Evolutionary conservation across 2,113 vertebrate genomes (phyloP), one percentile per base, ranked within the genome.

Genomic region (Rhineura floridana): DNA sequence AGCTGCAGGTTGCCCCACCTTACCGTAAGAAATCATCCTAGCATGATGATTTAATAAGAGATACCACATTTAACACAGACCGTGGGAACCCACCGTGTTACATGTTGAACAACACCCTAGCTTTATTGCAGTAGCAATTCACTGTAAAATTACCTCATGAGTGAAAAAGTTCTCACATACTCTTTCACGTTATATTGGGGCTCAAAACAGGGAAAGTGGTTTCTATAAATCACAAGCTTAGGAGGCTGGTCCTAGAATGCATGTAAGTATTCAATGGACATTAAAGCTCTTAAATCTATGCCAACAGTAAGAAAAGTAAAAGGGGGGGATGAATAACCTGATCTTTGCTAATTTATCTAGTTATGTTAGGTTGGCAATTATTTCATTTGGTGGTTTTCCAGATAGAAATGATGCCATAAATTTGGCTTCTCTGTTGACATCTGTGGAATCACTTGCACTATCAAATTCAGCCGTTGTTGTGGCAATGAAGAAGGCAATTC

Each of bases 351-450:
- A 62, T 87, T 82, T 87, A 87, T 75, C 42, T 36, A 36, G 33
- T n/a, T 48, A 13, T 62, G 42, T 36, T 33, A 59, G 25, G 33
- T 36, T 50, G 21, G 23, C 52, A n/a, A 73, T 80, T 70, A 59
- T 81, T 87, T 87, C 39, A 62, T 39, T 62, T 81, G 86, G 48
- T 46, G 39, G 50, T 59, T 3, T 87, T 81, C 86, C 86, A 86
- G n/a, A 79, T 2, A 33, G 67, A 59, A 46, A 39, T 62, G 79
- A 72, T 19, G 28, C 62, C 33, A 67, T 52, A 52, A n/a, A 79
- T 86, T 79, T 78, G 75, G 76, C 78, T 87, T 81, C 39, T 12
- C 67, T 62, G 10, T 81, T 72, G 86, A 93, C 90, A 93, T 93
- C 88, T 93, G 95, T 88, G 84, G 75, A 90, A 87, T 67, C 52